Base-by-base conservation (phyloP, 1,140 invertebrate genomes). In the Agrypnia vestita region DNA sequence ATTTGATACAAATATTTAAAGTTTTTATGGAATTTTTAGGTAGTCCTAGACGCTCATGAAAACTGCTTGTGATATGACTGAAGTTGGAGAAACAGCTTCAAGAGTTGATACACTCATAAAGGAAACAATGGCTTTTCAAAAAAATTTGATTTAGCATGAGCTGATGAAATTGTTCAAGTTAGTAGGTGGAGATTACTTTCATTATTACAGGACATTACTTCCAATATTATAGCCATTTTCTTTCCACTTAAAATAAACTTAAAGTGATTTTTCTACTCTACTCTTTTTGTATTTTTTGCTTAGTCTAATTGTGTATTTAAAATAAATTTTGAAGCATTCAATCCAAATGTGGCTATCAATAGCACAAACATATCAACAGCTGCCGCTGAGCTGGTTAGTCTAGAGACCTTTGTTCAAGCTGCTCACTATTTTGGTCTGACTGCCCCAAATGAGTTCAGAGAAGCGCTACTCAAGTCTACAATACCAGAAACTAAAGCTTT, bases 301-400 rank as follows among this genome's bases (percentile, higher is more conserved):
- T n/a, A n/a, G n/a, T n/a, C n/a, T n/a, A n/a, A n/a, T n/a, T n/a
- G n/a, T n/a, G n/a, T n/a, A n/a, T n/a, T n/a, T n/a, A n/a, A n/a
- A n/a, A n/a, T n/a, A n/a, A n/a, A n/a, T n/a, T n/a, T n/a, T n/a
- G n/a, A n/a, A 94, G 94, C 76, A 94, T 98, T 21, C 93, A 96
- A 85, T 97, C 97, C 19, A 98, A 98, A 89, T 98, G 97, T 99
- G 56, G 95, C 96, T 15, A 92, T 95, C 9, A 95, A 96, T 82
- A 94, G 94, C 77, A 94, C 92, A 80, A 91, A 92, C 21, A 92
- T 92, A 21, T 91, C 92, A 7, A 85, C 90, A 3, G 93, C 94
- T 79, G 86, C 90, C 76, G 92, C 93, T 10, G 90, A 93, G 84
- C 90, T 94, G 77, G 93, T 93, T 12, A 90, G 97, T 46, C 90